phyloP scores from a whole-genome alignment of 1,140 invertebrate species.

The Cyphomyrmex costatus region DNA sequence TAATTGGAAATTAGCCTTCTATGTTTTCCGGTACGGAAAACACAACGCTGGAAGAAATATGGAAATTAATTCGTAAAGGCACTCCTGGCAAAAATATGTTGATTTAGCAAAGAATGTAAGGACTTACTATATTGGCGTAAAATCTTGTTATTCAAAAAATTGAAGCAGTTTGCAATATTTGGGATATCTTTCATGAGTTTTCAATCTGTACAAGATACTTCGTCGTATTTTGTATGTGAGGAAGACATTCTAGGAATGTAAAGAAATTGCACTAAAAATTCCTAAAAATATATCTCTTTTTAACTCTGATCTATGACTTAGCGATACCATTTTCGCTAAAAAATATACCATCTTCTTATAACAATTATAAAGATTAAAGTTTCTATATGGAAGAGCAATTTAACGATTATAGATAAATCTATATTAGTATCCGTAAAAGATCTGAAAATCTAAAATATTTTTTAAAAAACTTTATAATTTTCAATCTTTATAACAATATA shows the following conservation, averaged over 20 bases:
- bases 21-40: neutral
- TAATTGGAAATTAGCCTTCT: slow-evolving; percentile 7
- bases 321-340: too few relatives aligned
- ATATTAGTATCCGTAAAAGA: neutral
- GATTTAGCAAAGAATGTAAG: neutral
- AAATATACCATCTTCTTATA: neutral
- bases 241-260: slow-evolving; percentile 72
- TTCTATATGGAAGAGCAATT: slow-evolving; percentile 10
- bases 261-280: slow-evolving; percentile 72
- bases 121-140: neutral
- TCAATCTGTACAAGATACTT: slow-evolving; percentile 11
- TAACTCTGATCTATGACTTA: slow-evolving; percentile 42
- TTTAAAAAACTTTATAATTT: neutral
- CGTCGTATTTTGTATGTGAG: slow-evolving; percentile 24
- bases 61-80: slow-evolving; percentile 64
- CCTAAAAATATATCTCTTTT: slow-evolving; percentile 44
- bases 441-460: neutral
- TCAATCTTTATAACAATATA: neutral
- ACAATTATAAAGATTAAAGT: slow-evolving; percentile 4
- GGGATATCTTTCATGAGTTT: neutral
- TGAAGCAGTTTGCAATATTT: slow-evolving; percentile 10
- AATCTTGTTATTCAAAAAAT: slow-evolving; percentile 48
- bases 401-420: slow-evolving; percentile 1
- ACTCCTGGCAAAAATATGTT: slow-evolving; percentile 62
- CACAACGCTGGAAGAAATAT: slow-evolving; percentile 37